These are phyloP conservation scores for Fundulus diaphanus DNA, from an alignment of 2,797 vertebrate genomes.

Conservation along the genomic window DNA sequence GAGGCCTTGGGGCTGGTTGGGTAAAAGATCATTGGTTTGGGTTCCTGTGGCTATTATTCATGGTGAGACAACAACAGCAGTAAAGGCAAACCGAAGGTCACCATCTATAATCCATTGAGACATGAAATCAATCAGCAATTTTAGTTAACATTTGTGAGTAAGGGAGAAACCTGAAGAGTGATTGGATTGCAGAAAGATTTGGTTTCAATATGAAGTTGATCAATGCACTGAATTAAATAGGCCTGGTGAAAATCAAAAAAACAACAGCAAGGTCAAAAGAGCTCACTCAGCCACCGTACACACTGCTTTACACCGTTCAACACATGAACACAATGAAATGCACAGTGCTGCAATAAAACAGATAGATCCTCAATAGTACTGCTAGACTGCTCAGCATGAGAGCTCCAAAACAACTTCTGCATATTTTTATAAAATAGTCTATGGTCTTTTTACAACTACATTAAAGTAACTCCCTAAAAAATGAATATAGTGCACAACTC, in stretches of 20 bases:
- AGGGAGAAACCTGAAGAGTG: neutral
- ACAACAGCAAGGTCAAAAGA: constrained; percentile 19
- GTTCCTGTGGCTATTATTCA: constrained; percentile 61
- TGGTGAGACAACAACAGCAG: constrained; percentile 26
- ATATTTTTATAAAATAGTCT: neutral
- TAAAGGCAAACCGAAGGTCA: constrained; percentile 70
- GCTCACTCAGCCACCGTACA: neutral
- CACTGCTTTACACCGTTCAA: neutral
- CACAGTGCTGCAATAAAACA: neutral
- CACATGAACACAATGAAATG: neutral
- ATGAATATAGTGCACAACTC: neutral
- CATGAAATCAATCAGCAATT: constrained; percentile 59
- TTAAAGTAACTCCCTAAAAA: neutral
- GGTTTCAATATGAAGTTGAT: constrained; percentile 55
- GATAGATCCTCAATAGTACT: neutral
- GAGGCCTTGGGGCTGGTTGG: constrained; percentile 27
- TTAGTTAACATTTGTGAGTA: constrained; percentile 13
- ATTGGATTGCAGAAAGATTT: constrained; percentile 5
- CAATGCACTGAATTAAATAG: constrained; percentile 37
- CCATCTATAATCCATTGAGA: constrained; percentile 2
- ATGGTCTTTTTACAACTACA: neutral
- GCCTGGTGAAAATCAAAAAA: constrained; percentile 43
- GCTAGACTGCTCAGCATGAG: neutral
- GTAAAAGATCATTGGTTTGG: constrained; percentile 68
- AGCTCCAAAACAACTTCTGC: neutral